Base-by-base conservation (phyloP, 2,797 vertebrate genomes). In the Tarsius wallacei region DNA sequence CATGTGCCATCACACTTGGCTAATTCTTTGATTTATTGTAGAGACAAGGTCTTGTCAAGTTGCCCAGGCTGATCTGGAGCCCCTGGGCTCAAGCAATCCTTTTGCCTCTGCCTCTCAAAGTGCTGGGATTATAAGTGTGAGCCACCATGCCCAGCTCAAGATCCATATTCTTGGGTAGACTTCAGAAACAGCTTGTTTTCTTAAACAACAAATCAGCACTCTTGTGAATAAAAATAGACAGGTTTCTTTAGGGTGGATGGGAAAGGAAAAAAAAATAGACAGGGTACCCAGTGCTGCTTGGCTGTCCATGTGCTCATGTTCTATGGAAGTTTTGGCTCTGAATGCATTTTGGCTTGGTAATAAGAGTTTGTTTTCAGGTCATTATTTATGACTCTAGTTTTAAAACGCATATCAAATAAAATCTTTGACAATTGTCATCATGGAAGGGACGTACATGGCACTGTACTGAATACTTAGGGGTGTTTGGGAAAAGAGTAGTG, bases 1-100 rank as follows among this genome's bases (percentile, higher is more conserved):
- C 0, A 4, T 10, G 9, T 7, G 1, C 66, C 7, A 68, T n/a
- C n/a, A 68, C 0, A 5, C n/a, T 19, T 2, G 0, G n/a, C 66
- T 70, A 36, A 22, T 70, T 70, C 12, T 70, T 36, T 70, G 17
- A 22, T 70, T 70, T 70, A 33, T 70, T 33, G 66, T 36, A 33
- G 66, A 70, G n/a, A 36, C 10, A 11, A 19, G 9, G 17, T 70
- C 36, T 70, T n/a, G 36, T 19, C 33, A 11, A 33, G 66, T 36
- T 70, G 17, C n/a, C n/a, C 66, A 36, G 66, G 19, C 19, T 70
- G 10, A 7, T 5, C 66, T 70, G 9, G 10, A 70, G 11, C 66
- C 36, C 66, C 66, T 70, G n/a, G 36, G n/a, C 66, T 70, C n/a
- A 68, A n/a, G n/a, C 21, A 19, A 70, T 70, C n/a, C 17, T 19